Evolutionary conservation across 2,797 vertebrate genomes (phyloP), one percentile per base, ranked within the genome.

Genomic region (Microchirus variegatus): DNA sequence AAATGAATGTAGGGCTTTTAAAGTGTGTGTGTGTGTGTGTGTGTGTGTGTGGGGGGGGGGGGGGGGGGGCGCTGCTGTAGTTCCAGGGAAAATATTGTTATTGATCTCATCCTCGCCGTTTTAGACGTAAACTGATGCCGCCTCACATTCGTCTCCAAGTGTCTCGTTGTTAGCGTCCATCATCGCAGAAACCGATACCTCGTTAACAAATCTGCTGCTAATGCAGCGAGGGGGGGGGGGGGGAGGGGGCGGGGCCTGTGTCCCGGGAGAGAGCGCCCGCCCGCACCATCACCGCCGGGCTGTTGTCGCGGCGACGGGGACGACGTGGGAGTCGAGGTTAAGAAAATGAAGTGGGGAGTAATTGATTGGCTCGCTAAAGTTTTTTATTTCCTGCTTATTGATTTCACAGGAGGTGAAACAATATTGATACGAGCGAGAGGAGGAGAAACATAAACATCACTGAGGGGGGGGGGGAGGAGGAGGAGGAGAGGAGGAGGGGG

Each of bases 81-180:
- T 83, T 84, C 71, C 67, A 91, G 89, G 90, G 94, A 96, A 97
- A 97, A 98, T 97, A 97, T 97, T 97, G 93, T 94, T 97, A 98
- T 98, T 95, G 96, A 98, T 98, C 95, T 89, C 78, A 93, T 93
- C 95, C 92, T 22, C 85, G 90, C 92, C 89, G 85, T 95, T 96
- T 96, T 94, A 95, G 93, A 93, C 88, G 96, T 96, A 89, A 98
- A 96, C 90, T 68, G 94, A 98, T 96, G 93, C 90, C 10, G 64
- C 63, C 75, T 76, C 70, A 66, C 67, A 80, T 70, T 86, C 58
- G 83, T 63, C 76, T 79, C 70, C 67, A 72, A 80, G 73, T 72
- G 78, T 81, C 67, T 77, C 41, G 8, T 50, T 78, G 70, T 73
- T 12, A 69, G 60, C 47, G 48, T 77, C 75, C 78, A 81, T 86